A percentile compares a stretch with the other conserved stretches of the same genome.
Evolutionary conservation across 2,113 vertebrate genomes (phyloP).

Genomic region (Peucedramus taeniatus): DNA sequence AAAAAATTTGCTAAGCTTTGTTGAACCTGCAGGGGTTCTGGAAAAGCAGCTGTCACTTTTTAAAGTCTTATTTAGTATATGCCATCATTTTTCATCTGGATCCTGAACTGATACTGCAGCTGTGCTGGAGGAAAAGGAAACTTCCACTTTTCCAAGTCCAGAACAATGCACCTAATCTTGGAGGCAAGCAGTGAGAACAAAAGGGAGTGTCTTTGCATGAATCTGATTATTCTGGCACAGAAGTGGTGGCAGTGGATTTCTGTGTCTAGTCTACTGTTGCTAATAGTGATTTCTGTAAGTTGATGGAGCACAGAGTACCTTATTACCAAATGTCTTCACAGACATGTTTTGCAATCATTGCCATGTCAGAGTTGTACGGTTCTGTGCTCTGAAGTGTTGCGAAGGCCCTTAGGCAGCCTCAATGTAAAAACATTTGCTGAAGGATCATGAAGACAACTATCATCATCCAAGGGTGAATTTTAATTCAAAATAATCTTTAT

Average conservation of each 20-base stretch:
- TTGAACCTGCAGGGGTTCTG: conserved; percentile 1
- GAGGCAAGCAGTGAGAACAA: conserved; percentile 22
- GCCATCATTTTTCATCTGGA: conserved; percentile 37
- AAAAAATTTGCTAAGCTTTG: background rate
- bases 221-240: background rate
- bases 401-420: background rate
- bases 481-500: conserved; percentile 6
- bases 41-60: conserved; percentile 39
- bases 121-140: conserved; percentile 39
- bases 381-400: conserved; percentile 22
- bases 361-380: background rate
- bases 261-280: conserved; percentile 8
- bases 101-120: conserved; percentile 9
- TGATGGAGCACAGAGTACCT: conserved; percentile 21
- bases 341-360: conserved; percentile 1
- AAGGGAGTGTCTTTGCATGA: conserved; percentile 14
- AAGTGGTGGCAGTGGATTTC: conserved; percentile 9
- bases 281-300: conserved; percentile 34
- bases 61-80: background rate
- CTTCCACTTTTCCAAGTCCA: conserved; percentile 35
- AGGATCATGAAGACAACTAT: background rate
- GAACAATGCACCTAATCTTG: conserved; percentile 50
- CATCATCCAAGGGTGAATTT: background rate
- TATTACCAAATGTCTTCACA: background rate
- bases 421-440: conserved; percentile 1